phyloP scores from a whole-genome alignment of 1,140 invertebrate genomes.

The Vanessa tameamea region DNA sequence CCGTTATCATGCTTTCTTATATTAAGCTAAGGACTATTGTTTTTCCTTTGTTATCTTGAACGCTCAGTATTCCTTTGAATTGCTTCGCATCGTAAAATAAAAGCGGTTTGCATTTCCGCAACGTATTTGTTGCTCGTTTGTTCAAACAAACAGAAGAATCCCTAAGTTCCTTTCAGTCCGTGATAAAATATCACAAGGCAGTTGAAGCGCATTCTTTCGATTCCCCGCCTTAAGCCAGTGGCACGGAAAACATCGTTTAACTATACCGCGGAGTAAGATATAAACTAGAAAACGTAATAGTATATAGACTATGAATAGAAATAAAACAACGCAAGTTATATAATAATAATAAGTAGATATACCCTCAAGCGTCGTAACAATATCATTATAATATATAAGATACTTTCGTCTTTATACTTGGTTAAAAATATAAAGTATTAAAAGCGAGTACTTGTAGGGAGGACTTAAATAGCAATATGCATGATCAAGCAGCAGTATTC shows the following conservation, averaged over 20 bases:
- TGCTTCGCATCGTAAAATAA: slow-evolving; percentile 61
- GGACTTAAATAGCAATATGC: slow-evolving; percentile 27
- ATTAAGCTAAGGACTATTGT: slow-evolving; percentile 26
- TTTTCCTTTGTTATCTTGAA: slow-evolving; percentile 58
- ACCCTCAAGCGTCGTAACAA: not conserved
- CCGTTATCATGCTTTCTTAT: slow-evolving; percentile 28
- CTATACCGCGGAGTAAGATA: slow-evolving; percentile 46
- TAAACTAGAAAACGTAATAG: slow-evolving; percentile 12
- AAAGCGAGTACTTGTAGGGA: slow-evolving; percentile 14
- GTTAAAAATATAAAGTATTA: slow-evolving; percentile 27
- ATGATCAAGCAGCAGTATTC: slow-evolving; percentile 32
- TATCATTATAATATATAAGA: slow-evolving; percentile 2
- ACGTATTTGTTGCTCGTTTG: slow-evolving; percentile 72
- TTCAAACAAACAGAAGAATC: slow-evolving; percentile 71
- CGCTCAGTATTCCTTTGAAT: slow-evolving; percentile 68
- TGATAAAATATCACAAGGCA: slow-evolving; percentile 75
- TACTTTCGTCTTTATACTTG: not conserved
- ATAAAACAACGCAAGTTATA: not conserved
- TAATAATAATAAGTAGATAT: no score
- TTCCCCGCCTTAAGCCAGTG: slow-evolving; percentile 54
- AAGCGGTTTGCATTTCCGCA: slow-evolving; percentile 72
- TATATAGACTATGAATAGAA: not conserved
- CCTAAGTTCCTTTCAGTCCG: slow-evolving; percentile 67
- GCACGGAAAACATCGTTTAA: slow-evolving; percentile 68
- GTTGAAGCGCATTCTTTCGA: slow-evolving; percentile 66